Percentiles rank a stretch among this genome's conserved stretches.
Evolutionary conservation across 2,888 invertebrate genomes (phyloP).

Genomic region (Neoascia interrupta): DNA sequence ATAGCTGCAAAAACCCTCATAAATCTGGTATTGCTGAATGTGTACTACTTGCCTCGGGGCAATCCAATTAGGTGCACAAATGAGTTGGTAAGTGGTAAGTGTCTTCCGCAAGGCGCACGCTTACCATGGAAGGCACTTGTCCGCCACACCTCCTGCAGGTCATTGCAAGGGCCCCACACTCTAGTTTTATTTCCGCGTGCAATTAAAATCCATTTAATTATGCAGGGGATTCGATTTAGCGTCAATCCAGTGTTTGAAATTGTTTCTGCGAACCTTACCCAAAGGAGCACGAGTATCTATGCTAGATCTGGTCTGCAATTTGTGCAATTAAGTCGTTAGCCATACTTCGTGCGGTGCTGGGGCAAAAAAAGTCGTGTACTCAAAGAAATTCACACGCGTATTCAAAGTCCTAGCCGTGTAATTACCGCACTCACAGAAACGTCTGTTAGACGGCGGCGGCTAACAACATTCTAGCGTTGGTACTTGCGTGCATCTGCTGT

Average conservation of each 20-base stretch:
- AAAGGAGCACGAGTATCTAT: too few species aligned
- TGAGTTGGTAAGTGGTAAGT: slow-evolving; percentile 57
- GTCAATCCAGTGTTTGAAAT: slow-evolving; percentile 55
- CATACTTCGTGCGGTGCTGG: neutral
- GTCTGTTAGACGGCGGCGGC: slow-evolving; percentile 6
- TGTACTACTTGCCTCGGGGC: slow-evolving; percentile 44
- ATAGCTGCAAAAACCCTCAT: slow-evolving; percentile 30
- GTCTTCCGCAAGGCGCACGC: slow-evolving; percentile 16
- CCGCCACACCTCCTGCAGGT: slow-evolving; percentile 16
- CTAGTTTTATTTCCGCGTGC: slow-evolving; percentile 61
- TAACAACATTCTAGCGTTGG: slow-evolving; percentile 43
- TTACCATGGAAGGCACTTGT: neutral
- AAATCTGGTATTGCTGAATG: slow-evolving; percentile 42
- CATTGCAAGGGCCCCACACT: slow-evolving; percentile 6
- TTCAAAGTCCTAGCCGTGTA: too few species aligned
- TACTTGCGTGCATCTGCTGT: slow-evolving; percentile 16
- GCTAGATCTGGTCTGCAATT: slow-evolving; percentile 40
- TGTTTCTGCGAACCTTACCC: slow-evolving; percentile 15
- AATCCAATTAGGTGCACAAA: slow-evolving; percentile 59
- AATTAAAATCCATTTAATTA: slow-evolving; percentile 56
- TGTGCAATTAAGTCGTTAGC: slow-evolving; percentile 64
- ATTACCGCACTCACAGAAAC: slow-evolving; percentile 35
- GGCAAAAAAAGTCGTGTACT: slow-evolving; percentile 6
- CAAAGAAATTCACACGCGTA: slow-evolving; percentile 58
- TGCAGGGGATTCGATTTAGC: slow-evolving; percentile 52